These are phyloP conservation scores for Gadus macrocephalus DNA, from an alignment of 2,113 vertebrate species.

Conservation along the genomic window DNA sequence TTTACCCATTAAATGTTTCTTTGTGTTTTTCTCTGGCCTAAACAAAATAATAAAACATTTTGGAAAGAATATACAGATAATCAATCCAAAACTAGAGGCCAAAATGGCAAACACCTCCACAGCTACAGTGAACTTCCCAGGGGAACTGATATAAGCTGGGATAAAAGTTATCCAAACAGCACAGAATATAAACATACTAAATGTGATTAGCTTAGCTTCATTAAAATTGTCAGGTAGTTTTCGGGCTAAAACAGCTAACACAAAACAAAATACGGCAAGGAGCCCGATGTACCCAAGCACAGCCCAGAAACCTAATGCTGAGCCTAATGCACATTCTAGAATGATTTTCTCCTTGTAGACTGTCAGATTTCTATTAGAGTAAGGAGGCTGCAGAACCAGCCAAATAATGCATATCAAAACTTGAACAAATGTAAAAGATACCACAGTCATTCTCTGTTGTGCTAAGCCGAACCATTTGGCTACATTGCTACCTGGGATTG, in stretches of 20 bases:
- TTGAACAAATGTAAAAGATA: conserved; percentile 56
- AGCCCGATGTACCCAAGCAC: conserved; percentile 71
- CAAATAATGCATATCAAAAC: conserved; percentile 62
- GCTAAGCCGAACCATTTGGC: conserved; percentile 64
- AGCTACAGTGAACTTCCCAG: conserved; percentile 72
- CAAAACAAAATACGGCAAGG: conserved; percentile 66
- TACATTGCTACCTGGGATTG: conserved; percentile 25
- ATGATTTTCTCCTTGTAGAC: conserved; percentile 60
- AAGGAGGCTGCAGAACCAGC: conserved; percentile 60
- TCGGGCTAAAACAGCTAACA: conserved; percentile 67
- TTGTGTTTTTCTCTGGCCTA: conserved; percentile 66
- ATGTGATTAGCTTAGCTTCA: conserved; percentile 51
- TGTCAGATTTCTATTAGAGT: conserved; percentile 55
- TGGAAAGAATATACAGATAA: conserved; percentile 71
- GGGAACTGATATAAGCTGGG: conserved; percentile 70
- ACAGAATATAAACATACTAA: conserved; percentile 75
- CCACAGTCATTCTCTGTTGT: conserved; percentile 62
- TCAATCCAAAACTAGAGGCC: conserved; percentile 68
- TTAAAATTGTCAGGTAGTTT: conserved; percentile 68
- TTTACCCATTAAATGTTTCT: conserved; percentile 60
- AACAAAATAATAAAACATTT: conserved; percentile 74
- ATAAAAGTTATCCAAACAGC: conserved; percentile 76
- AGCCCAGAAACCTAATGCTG: conserved; percentile 65
- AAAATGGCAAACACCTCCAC: conserved; percentile 61
- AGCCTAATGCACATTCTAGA: conserved; percentile 63